Evolutionary conservation across 2,888 invertebrate species (phyloP), one percentile per base, ranked within the genome.

Genomic region (Schizotus pectinicornis): DNA sequence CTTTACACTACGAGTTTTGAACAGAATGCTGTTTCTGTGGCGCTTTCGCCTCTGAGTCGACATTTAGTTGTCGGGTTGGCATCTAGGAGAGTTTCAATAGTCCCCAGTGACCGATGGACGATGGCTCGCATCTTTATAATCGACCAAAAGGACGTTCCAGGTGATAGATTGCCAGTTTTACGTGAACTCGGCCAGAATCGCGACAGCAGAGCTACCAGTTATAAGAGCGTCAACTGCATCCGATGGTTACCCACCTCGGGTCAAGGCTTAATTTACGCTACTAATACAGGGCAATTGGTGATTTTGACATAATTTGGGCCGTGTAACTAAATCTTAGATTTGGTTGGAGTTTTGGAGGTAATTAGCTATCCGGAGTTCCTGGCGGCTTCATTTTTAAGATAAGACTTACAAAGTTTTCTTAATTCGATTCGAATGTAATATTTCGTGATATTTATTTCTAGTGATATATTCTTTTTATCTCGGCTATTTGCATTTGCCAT

Each of bases 241-340:
- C 84, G 91, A 51, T 94, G 93, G 93, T 85, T 92, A 51, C 93
- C 93, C 0, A 85, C 86, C 42, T 86, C 92, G 0, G 94, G 94
- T 0, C 91, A 92, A 74, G 94, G 94, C 1, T 83, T 94, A 54
- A 89, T 92, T 46, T 94, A 92, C 78, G 93, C 92, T 13, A 94
- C 93, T 65, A 94, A 92, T 76, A 88, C 89, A 11, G 94, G 94
- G 49, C 89, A 91, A 72, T 83, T 94, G 62, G 87, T 87, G 72
- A 85, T 91, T 69, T 82, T 90, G 76, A 85, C 85, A 69, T 85
- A 83, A 51, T 37, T 42, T 51, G 7, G n/a, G 2, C n/a, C n/a
- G n/a, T n/a, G n/a, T n/a, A n/a, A n/a, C 31, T 9, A 31, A 7
- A 6, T 33, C 36, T 38, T 38, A 2, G 30, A 37, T n/a, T 8